These are phyloP conservation scores for Eupristina koningsbergeri DNA, from an alignment of 1,140 invertebrate species.

Conservation along the genomic window DNA sequence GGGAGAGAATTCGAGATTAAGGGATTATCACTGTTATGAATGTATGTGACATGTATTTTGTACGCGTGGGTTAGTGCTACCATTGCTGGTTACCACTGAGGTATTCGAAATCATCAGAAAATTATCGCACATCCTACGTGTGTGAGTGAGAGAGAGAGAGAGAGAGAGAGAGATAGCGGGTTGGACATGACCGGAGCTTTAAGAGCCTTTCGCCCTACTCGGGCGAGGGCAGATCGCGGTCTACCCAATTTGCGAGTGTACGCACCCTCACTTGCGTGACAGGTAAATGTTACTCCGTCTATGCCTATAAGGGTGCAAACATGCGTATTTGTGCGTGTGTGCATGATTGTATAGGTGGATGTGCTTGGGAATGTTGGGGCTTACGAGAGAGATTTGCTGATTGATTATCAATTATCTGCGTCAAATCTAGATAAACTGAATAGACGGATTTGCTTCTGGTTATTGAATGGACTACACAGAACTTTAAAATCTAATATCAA, in stretches of 20 bases:
- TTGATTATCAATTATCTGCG: conserved; percentile 5
- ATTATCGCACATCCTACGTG: not conserved
- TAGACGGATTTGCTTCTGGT: not conserved
- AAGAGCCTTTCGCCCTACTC: conserved; percentile 51
- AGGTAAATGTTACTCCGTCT: not conserved
- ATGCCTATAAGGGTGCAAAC: too few species aligned
- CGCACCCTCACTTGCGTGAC: not conserved
- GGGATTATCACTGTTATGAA: not conserved
- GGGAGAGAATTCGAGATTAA: too few species aligned
- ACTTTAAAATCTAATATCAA: not conserved
- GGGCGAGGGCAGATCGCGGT: conserved; percentile 30
- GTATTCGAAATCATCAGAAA: not conserved
- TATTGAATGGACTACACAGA: not conserved
- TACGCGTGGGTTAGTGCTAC: not conserved
- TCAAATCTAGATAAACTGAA: not conserved
- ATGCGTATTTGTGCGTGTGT: not conserved
- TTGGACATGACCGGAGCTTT: conserved; percentile 29
- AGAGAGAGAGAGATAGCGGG: not conserved
- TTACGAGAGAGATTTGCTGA: not conserved
- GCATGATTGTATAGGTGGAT: not conserved
- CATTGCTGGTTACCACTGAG: not conserved
- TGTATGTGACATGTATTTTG: not conserved
- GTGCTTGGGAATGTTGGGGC: not conserved
- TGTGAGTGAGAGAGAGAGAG: not conserved
- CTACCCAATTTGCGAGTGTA: not conserved